Base-by-base conservation (phyloP, 2,113 vertebrate species). In the Phasianus colchicus region DNA sequence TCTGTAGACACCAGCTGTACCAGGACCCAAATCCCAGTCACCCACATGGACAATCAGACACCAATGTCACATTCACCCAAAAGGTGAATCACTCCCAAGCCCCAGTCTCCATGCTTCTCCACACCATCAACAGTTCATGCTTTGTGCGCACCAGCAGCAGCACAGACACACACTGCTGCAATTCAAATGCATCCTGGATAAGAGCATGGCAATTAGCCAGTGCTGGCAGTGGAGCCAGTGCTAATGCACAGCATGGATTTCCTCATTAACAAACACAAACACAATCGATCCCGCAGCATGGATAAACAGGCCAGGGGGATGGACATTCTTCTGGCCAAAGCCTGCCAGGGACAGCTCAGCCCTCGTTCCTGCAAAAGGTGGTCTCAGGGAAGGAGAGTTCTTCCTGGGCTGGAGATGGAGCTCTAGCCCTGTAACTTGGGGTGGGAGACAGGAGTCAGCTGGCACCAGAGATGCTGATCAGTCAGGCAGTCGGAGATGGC, bases 221-320 rank as follows among this genome's bases (percentile, higher is more conserved):
- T 8, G 21, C 83, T 1, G 4, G 79, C 13, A 2, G 85, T 11
- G 36, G 75, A 86, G 83, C 71, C 85, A 76, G 71, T 3, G 0
- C 96, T 97, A 97, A 98, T 96, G 93, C 95, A 38, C 64, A 86
- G 90, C 95, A 97, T 96, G 93, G 97, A 98, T 97, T 96, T 98
- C 96, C 96, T 96, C 97, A 97, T 98, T 97, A 98, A 87, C 96
- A 88, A 97, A 97, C 89, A 92, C 94, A 97, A 98, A 97, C 96
- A 93, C 86, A 61, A 98, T 98, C 36, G 95, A 98, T 97, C 96
- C 92, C 34, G 3, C 76, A 89, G 66, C 83, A 88, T 2, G 9
- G 92, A 97, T 96, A 96, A 98, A 95, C 65, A 91, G 96, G 82
- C 77, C 75, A 48, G 69, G 63, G 36, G 60, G 38, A 70, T 52